Conservation (phyloP, 2,797 vertebrate genomes). For the Rhabdomys pumilio region DNA sequence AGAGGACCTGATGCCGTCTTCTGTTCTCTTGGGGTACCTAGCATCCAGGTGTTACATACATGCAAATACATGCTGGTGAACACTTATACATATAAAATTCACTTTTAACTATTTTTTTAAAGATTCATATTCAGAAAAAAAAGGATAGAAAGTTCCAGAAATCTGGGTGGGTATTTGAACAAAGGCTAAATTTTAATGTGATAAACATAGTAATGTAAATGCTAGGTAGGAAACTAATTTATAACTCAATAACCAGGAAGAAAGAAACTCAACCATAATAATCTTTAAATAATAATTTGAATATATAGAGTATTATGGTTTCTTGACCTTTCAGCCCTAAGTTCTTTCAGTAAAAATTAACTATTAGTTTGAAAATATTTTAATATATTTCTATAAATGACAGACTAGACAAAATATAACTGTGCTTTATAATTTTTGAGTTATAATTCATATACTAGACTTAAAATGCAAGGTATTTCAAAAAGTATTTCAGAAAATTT, state of each 20-base stretch:
- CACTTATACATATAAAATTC: neutral
- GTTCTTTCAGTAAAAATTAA: slow-evolving; percentile 19
- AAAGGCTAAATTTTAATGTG: neutral
- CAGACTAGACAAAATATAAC: neutral
- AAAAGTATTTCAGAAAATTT: slow-evolving; percentile 35
- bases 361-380: neutral
- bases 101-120: neutral
- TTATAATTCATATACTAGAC: slow-evolving; percentile 1
- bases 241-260: neutral
- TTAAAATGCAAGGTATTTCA: slow-evolving; percentile 17
- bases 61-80: neutral
- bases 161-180: neutral
- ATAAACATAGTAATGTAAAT: neutral
- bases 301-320: neutral
- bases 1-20: neutral
- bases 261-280: slow-evolving; percentile 21
- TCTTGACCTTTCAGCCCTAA: neutral
- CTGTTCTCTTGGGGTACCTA: neutral
- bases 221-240: neutral
- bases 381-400: neutral
- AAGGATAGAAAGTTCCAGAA: neutral
- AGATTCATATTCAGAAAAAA: slow-evolving; percentile 30
- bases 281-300: neutral
- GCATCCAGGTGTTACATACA: neutral
- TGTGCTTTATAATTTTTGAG: neutral